Base-by-base conservation (phyloP, 1,140 invertebrate species). In the Neodiprion lecontei region DNA sequence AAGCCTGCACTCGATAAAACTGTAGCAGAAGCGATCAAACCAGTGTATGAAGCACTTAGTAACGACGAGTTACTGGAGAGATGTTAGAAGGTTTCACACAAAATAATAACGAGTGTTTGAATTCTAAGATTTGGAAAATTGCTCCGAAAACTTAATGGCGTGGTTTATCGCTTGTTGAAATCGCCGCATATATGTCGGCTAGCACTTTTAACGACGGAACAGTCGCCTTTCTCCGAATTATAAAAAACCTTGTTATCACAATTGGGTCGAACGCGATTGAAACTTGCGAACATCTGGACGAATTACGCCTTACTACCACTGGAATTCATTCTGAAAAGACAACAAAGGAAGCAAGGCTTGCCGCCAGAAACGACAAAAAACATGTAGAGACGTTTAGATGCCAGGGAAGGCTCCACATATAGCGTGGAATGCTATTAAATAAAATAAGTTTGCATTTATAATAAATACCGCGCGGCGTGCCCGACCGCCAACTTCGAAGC, bases 21-120 rank as follows among this genome's bases (percentile, higher is more conserved):
- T 65, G 67, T 74, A 65, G 28, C 47, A 74, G 68, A 53, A 10
- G 48, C 48, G 14, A 61, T 74, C 49, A 68, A 68, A 69, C 77
- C 77, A 49, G 53, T 80, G 48, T 80, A 74, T 71, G 76, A 76
- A 76, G 72, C 76, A 47, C 74, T 75, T 28, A 73, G 71, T 48
- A 69, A 47, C 40, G 71, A 76, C 66, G 76, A 74, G 17, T 67
- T 77, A 69, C 66, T 74, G 65, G 40, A 61, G n/a, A 65, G 73
- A 72, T 77, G 76, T 66, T 72, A n/a, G 72, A 73, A 48, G 40
- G 48, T 14, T 74, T 70, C 48, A 76, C 72, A 21, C 76, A 77
- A 68, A 77, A 77, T 74, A 65, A 69, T 53, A 73, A 73, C 48
- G 66, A 73, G 50, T 61, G 75, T 71, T 70, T 74, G 17, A 21